A percentile compares a stretch with the other conserved stretches of the same genome.
These are phyloP conservation scores for Lasioglossum baleicum DNA, from an alignment of 1,140 invertebrate species.

Conservation along the genomic window DNA sequence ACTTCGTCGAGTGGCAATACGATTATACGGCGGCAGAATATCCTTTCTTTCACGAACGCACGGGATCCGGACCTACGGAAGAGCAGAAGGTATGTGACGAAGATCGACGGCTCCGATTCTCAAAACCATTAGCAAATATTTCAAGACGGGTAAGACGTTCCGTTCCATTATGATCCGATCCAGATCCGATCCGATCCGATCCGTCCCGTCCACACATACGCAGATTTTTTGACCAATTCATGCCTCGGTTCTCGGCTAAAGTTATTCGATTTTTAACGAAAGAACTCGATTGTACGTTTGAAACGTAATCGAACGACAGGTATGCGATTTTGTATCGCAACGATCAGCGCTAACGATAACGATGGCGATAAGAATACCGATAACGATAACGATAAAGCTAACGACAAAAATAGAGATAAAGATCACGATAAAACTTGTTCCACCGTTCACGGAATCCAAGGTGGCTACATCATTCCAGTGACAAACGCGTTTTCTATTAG, in stretches of 20 bases:
- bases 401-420: too few species aligned
- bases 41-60: slow-evolving; percentile 88
- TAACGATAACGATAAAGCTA: too few species aligned
- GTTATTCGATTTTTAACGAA: not conserved
- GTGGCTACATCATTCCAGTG: not conserved
- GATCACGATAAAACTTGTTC: not conserved
- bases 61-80: slow-evolving; percentile 86
- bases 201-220: not conserved
- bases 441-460: not conserved
- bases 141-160: slow-evolving; percentile 61
- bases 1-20: slow-evolving; percentile 97
- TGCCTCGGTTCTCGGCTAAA: not conserved
- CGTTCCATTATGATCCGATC: slow-evolving; percentile 3
- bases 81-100: slow-evolving; percentile 88
- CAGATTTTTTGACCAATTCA: not conserved
- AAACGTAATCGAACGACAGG: not conserved
- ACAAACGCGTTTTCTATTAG: not conserved
- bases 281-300: not conserved
- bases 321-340: not conserved
- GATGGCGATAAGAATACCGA: too few species aligned
- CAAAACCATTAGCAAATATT: slow-evolving; percentile 35
- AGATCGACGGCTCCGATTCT: not conserved
- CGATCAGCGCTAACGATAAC: not conserved
- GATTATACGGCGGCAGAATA: slow-evolving; percentile 90
- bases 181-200: too few species aligned